Evolutionary conservation across 2,888 invertebrate genomes (phyloP).

Genomic region (Monopis laevigella): DNA sequence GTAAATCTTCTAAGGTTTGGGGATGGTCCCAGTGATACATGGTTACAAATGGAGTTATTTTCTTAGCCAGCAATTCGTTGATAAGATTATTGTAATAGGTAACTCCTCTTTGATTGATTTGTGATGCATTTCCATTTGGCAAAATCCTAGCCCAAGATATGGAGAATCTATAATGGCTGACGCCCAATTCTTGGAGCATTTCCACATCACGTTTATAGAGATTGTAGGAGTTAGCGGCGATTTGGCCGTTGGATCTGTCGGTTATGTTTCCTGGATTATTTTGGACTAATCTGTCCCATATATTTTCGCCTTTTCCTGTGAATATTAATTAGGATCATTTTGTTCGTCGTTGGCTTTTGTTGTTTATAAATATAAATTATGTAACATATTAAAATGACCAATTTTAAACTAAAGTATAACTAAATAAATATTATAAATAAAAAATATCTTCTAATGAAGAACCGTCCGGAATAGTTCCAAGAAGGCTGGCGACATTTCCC

Average conservation of each 20-base stretch:
- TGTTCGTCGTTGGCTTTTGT: too few relatives aligned
- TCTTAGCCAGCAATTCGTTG: slow-evolving; percentile 61
- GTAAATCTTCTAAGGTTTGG: slow-evolving; percentile 28
- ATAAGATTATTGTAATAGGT: slow-evolving; percentile 74
- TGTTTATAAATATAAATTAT: too few relatives aligned
- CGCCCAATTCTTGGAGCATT: slow-evolving; percentile 55
- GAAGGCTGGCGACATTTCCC: too few relatives aligned
- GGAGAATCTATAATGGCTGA: slow-evolving; percentile 62
- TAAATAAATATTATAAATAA: too few relatives aligned
- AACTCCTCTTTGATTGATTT: slow-evolving; percentile 69
- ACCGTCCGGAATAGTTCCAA: too few relatives aligned
- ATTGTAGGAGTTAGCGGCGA: slow-evolving; percentile 68
- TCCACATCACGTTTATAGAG: slow-evolving; percentile 62
- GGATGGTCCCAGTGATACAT: slow-evolving; percentile 68
- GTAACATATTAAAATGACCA: too few relatives aligned
- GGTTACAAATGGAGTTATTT: slow-evolving; percentile 64
- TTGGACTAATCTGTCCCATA: slow-evolving; percentile 65
- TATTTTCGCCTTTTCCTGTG: slow-evolving; percentile 51
- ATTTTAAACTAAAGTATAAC: too few relatives aligned
- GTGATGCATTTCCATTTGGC: slow-evolving; percentile 62
- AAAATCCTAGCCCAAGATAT: slow-evolving; percentile 72
- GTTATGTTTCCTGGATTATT: slow-evolving; percentile 33
- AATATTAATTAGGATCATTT: slow-evolving; percentile 9
- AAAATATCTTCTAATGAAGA: too few relatives aligned
- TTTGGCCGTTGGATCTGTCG: slow-evolving; percentile 55